Base-by-base conservation (phyloP, 2,113 vertebrate species). In the Lasiurus borealis region DNA sequence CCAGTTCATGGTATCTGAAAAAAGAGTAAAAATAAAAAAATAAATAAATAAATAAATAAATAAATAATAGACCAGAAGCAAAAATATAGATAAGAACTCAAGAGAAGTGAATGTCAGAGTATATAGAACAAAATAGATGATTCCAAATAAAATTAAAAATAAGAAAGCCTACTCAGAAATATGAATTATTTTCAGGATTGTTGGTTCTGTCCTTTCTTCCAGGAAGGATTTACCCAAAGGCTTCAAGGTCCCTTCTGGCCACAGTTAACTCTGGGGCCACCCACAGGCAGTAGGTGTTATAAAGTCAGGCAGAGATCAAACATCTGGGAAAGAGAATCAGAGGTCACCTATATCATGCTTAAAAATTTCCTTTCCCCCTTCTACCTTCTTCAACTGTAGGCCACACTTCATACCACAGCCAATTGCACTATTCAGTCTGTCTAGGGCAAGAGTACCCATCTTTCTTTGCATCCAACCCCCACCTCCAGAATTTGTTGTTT, bases 271-370 rank as follows among this genome's bases (percentile, higher is more conserved):
- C 12, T 16, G 23, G 18, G 62, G 87, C 77, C 88, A 93, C 62
- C 52, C 64, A 85, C 23, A 83, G 23, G 90, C 85, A 66, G 2
- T 78, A 44, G 40, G 19, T 78, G 0, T 75, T 40, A 92, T 52
- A 88, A 95, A 92, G 93, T 19, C 46, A 19, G 85, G 64, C 80
- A 77, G 12, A 78, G 76, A 95, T 95, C 88, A 96, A 92, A 93
- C 25, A n/a, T 46, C 15, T 52, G 19, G 73, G 3, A 21, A 29
- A 85, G 21, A 88, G 48, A 92, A 93, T 90, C 92, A 92, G 72
- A 78, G 10, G 27, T 88, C 52, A 40, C 46, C 27, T 64, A 21
- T 25, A 36, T 82, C n/a, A 31, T 52, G 10, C 66, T 92, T 83
- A 27, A 88, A 90, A 93, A 88, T 86, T 76, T 13, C 15, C 6